These are phyloP conservation scores for Zosterops borbonicus DNA, from an alignment of 2,113 vertebrate species.

Conservation along the genomic window DNA sequence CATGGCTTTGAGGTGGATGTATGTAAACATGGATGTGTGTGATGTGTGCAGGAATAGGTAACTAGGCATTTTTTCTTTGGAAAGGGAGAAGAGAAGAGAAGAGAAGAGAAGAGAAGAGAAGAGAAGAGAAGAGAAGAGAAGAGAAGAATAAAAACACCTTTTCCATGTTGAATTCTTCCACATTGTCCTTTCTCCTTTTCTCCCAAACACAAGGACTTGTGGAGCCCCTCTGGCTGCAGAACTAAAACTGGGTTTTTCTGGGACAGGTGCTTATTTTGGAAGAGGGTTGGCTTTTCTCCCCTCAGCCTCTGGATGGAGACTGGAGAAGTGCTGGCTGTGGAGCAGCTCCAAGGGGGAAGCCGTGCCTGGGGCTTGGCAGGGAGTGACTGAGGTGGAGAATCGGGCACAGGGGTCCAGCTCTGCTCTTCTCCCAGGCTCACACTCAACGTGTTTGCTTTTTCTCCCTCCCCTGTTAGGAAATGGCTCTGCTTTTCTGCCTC, in stretches of 20 bases:
- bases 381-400: background rate
- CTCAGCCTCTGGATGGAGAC: background rate
- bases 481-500: background rate
- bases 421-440: background rate
- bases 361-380: background rate
- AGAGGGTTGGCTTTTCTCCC: background rate
- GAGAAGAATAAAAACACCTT: background rate
- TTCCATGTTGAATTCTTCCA: background rate
- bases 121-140: background rate
- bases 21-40: background rate
- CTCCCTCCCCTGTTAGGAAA: rapidly evolving
- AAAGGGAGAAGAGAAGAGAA: background rate
- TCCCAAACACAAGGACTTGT: background rate
- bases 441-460: rapidly evolving
- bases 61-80: background rate
- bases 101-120: background rate
- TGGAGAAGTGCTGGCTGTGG: rapidly evolving
- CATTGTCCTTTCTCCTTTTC: background rate
- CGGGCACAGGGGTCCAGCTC: rapidly evolving
- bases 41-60: background rate
- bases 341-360: background rate
- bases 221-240: background rate
- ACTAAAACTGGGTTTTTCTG: background rate
- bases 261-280: background rate
- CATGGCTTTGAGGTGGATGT: background rate